These are phyloP conservation scores for Hyperoodon ampullatus DNA, from an alignment of 2,113 vertebrate genomes.

Conservation along the genomic window DNA sequence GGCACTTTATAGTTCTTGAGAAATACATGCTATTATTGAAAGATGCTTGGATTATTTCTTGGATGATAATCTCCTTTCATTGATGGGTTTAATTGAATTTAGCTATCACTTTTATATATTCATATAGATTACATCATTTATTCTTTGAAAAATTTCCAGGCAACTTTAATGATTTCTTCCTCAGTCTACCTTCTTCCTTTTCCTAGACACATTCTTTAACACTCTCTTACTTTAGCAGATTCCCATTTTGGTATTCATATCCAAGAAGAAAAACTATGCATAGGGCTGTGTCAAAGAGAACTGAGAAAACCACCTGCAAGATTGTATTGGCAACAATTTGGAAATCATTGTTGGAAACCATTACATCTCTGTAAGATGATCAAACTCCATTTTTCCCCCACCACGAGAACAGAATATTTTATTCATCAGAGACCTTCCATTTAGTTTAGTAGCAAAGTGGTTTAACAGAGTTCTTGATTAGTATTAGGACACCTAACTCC, in stretches of 20 bases:
- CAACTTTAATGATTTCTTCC: not conserved
- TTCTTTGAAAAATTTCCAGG: not conserved
- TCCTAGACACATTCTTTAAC: not conserved
- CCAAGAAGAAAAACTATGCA: slow-evolving; percentile 24
- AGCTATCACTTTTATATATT: not conserved
- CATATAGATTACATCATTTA: not conserved
- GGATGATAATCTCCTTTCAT: slow-evolving; percentile 12
- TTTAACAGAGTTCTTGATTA: slow-evolving; percentile 75
- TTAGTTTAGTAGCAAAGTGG: slow-evolving; percentile 67
- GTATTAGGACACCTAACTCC: slow-evolving; percentile 66
- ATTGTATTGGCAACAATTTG: slow-evolving; percentile 18
- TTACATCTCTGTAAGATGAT: slow-evolving; percentile 66
- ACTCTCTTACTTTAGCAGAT: not conserved
- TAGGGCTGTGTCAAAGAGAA: slow-evolving; percentile 18
- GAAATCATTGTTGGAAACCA: slow-evolving; percentile 63
- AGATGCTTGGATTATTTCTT: not conserved
- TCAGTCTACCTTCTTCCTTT: not conserved
- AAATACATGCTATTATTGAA: not conserved
- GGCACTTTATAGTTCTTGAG: not conserved
- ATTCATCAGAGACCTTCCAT: slow-evolving; percentile 73
- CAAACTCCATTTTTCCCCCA: not conserved
- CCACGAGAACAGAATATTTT: slow-evolving; percentile 69
- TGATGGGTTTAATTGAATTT: not conserved
- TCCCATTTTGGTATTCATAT: slow-evolving; percentile 33
- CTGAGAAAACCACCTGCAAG: not conserved